Evolutionary conservation across 1,140 invertebrate species (phyloP).

Genomic region (Coelopa frigida): DNA sequence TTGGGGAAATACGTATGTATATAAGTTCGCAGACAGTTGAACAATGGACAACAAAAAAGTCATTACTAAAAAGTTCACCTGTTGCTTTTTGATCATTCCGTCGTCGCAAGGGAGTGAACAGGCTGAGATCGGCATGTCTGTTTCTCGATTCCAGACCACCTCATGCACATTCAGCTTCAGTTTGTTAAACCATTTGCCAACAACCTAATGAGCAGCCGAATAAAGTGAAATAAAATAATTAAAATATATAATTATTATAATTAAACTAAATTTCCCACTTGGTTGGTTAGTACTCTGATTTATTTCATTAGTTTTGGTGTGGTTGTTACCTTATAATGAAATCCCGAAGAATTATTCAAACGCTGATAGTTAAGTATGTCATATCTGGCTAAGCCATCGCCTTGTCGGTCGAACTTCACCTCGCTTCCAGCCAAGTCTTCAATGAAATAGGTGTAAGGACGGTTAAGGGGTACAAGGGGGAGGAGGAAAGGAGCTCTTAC

Average conservation of each 20-base stretch:
- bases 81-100: conserved; percentile 67
- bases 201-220: conserved; percentile 48
- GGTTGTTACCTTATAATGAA: conserved; percentile 53
- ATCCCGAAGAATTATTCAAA: conserved; percentile 49
- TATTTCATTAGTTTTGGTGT: neutral
- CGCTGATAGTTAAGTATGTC: conserved; percentile 78
- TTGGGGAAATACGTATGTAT: too few species aligned
- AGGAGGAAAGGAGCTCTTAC: too few species aligned
- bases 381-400: conserved; percentile 80
- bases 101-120: conserved; percentile 61
- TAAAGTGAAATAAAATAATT: too few species aligned
- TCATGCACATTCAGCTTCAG: conserved; percentile 52
- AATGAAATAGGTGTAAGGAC: conserved; percentile 15
- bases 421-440: conserved; percentile 54
- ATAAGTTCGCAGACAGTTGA: too few species aligned
- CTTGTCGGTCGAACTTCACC: conserved; percentile 67
- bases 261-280: too few species aligned
- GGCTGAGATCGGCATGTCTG: conserved; percentile 53
- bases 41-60: too few species aligned
- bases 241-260: too few species aligned
- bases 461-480: too few species aligned
- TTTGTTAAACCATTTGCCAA: conserved; percentile 58
- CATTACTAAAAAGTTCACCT: too few species aligned
- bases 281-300: too few species aligned
- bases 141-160: conserved; percentile 52